Evolutionary conservation across 2,888 invertebrate species (phyloP), one percentile per base, ranked within the genome.

Genomic region (Chironomus tentans): DNA sequence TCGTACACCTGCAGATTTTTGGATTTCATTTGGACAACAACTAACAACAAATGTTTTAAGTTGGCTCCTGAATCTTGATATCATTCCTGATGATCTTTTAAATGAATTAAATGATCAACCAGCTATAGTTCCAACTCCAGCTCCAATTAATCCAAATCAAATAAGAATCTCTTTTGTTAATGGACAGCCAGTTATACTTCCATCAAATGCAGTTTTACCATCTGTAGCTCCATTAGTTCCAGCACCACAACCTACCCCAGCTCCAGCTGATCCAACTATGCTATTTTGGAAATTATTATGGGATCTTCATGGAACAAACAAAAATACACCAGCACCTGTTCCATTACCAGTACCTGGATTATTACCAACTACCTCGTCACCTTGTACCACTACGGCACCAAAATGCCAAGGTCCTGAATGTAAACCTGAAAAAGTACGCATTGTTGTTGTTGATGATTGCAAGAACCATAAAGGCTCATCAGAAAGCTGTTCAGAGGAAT

Each of bases 401-500:
- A 38, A 18, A 15, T 56, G 56, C 7, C 4, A 0, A 18, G 56
- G 56, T 15, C 10, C 10, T 13, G 24, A 22, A 4, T 71, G 71
- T n/a, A 6, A 71, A 71, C 71, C 71, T 7, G 56, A 71, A 13
- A 50, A 56, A n/a, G 71, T 71, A 6, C 13, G 48, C 13, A 71
- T 71, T 24, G 24, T 71, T 21, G 50, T 71, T 13, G 56, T 71
- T 50, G 71, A 71, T 15, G 71, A 71, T n/a, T 71, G 71, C 7
- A 48, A 71, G 3, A 56, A 71, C 10, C 18, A 50, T 12, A 56
- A 71, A 7, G 4, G 13, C 4, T 71, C 71, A 0, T 71, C 71
- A 1, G 71, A 71, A 50, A 71, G 71, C 56, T 22, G 56, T 22
- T 48, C 47, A 71, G 70, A 70, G 5, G 21, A 65, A 21, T 21